These are phyloP conservation scores for Anoplophora glabripennis DNA, from an alignment of 1,140 invertebrate species.

Conservation along the genomic window DNA sequence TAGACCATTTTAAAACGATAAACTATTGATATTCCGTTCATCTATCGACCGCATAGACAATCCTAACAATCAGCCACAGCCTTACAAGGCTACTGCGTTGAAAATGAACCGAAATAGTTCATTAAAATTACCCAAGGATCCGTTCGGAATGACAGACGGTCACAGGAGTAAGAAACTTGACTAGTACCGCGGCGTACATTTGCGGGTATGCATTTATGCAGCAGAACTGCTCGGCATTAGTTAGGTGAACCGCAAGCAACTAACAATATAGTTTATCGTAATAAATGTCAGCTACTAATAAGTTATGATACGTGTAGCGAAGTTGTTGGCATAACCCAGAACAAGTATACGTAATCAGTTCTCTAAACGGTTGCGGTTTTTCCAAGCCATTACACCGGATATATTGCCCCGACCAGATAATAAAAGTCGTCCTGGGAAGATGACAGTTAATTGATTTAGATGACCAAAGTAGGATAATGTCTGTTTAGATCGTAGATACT, in stretches of 20 bases:
- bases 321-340: constrained; percentile 8
- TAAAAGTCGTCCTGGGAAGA: constrained; percentile 8
- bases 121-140: neutral
- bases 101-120: neutral
- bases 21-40: too few relatives aligned
- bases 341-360: constrained; percentile 22
- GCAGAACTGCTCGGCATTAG: neutral
- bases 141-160: neutral
- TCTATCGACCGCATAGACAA: too few relatives aligned
- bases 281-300: constrained; percentile 22
- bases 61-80: too few relatives aligned
- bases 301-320: constrained; percentile 18
- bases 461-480: neutral
- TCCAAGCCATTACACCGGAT: constrained; percentile 20
- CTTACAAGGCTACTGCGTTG: neutral
- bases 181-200: neutral
- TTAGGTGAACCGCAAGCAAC: constrained; percentile 5
- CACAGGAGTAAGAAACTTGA: neutral
- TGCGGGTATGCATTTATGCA: neutral
- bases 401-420: constrained; percentile 16
- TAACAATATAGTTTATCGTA: constrained; percentile 17
- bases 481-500: neutral
- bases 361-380: constrained; percentile 26
- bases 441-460: constrained; percentile 29
- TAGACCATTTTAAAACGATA: too few relatives aligned